Evolutionary conservation across 2,888 invertebrate genomes (phyloP), one percentile per base, ranked within the genome.

Genomic region (Synergus laeviventris): DNA sequence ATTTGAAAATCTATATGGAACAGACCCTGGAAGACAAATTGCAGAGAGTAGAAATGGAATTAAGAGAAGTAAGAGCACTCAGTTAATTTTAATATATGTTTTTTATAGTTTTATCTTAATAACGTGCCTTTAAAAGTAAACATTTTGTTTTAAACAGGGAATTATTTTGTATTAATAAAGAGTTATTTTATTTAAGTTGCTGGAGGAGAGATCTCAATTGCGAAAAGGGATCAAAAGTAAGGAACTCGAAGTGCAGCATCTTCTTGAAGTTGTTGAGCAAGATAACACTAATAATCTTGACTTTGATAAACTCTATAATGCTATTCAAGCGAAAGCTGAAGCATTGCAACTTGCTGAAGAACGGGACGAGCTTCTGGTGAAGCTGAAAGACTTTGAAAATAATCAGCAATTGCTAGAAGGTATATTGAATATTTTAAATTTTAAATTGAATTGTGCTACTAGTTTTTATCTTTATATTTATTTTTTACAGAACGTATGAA

Each of bases 301-400:
- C 81, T 85, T 90, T 49, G 91, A 92, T 54, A 92, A 92, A 77
- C 87, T 94, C 36, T 91, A 94, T 64, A 92, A 94, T 83, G 92
- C 92, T 56, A 93, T 92, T 56, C 92, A 92, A 62, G 90, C 93
- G 16, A 93, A 93, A 83, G 94, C 94, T 0, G 94, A 95, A 86
- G 89, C 94, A 1, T 89, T 92, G 42, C 92, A 93, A 78, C 86
- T 93, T 24, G 91, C 92, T 77, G 91, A 92, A 77, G 94, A 94
- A 84, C 93, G 93, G 82, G 90, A 92, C 56, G 90, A 91, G 77
- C 82, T 91, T 42, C 84, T 86, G 76, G 84, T 86, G 56, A 88
- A 87, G 82, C 83, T 91, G 66, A 87, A 84, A 39, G 91, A 90
- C 74, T 89, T 91, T 76, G 91, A 91, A 81, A 91, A 91, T 54